Conservation (phyloP, 2,113 vertebrate species). For the Amazona vittata region DNA sequence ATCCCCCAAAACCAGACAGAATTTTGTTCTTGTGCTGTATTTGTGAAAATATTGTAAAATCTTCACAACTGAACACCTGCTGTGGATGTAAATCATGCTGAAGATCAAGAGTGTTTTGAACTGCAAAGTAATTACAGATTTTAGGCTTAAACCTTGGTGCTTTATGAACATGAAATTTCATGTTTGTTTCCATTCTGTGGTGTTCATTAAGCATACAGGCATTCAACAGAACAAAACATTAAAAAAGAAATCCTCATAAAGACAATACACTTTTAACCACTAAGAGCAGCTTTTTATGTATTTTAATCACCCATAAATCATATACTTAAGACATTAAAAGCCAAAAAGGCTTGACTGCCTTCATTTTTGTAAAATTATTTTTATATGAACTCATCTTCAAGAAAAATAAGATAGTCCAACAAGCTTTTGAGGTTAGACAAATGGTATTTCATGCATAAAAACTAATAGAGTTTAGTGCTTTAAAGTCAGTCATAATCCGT, state of each 20-base stretch:
- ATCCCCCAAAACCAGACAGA: not conserved
- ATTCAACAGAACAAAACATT: not conserved
- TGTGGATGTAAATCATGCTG: not conserved
- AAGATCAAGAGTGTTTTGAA: not conserved
- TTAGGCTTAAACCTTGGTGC: not conserved
- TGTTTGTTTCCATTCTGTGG: not conserved
- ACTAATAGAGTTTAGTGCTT: not conserved
- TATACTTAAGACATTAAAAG: not conserved
- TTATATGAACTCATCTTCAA: not conserved
- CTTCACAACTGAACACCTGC: not conserved
- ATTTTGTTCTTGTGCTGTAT: not conserved
- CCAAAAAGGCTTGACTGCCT: not conserved
- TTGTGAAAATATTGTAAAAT: not conserved
- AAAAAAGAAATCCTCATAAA: not conserved
- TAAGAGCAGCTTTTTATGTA: not conserved
- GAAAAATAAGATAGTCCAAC: not conserved
- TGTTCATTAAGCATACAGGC: not conserved
- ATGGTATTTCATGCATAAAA: not conserved
- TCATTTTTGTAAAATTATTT: not conserved
- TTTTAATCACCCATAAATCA: not conserved
- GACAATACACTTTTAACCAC: not conserved
- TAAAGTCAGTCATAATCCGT: not conserved
- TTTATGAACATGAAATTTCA: not conserved
- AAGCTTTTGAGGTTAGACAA: conserved; percentile 22
- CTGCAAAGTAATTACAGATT: not conserved